Evolutionary conservation across 1,140 invertebrate species (phyloP).

Genomic region (Sminthurinus signatus): DNA sequence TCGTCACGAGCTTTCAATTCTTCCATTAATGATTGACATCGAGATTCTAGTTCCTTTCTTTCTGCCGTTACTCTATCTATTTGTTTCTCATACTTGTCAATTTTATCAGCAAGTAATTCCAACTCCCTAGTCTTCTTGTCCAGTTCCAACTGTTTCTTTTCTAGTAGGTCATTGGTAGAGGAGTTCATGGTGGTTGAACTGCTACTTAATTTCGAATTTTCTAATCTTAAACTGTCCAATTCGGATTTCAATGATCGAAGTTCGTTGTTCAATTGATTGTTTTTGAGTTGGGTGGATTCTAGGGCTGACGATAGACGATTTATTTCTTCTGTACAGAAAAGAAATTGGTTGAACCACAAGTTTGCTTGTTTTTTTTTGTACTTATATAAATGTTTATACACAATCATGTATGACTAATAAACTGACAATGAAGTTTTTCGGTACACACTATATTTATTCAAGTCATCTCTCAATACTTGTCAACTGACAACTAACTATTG

Average conservation of each 20-base stretch:
- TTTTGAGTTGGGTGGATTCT: conserved; percentile 4
- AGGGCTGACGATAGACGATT: conserved; percentile 1
- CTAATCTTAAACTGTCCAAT: background rate
- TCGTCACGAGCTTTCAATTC: background rate
- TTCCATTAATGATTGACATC: background rate
- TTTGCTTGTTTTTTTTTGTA: too few relatives aligned
- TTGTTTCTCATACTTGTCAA: conserved; percentile 71
- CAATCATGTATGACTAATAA: too few relatives aligned
- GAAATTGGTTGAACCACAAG: too few relatives aligned
- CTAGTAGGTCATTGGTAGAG: conserved; percentile 19
- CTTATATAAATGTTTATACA: too few relatives aligned
- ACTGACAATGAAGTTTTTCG: too few relatives aligned
- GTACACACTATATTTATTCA: too few relatives aligned
- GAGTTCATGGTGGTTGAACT: background rate
- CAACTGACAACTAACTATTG: too few relatives aligned
- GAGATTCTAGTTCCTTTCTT: background rate
- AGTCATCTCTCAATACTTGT: too few relatives aligned
- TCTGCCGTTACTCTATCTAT: background rate
- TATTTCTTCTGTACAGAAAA: conserved; percentile 19
- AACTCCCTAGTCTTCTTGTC: conserved; percentile 76
- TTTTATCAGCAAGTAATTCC: conserved; percentile 72
- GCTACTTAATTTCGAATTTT: background rate
- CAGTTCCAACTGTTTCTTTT: conserved; percentile 73
- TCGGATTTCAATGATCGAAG: background rate
- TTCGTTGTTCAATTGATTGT: conserved; percentile 11